Percentiles rank a stretch among this genome's conserved stretches.
These are phyloP conservation scores for Diceros bicornis DNA, from an alignment of 2,797 vertebrate species.

Conservation along the genomic window DNA sequence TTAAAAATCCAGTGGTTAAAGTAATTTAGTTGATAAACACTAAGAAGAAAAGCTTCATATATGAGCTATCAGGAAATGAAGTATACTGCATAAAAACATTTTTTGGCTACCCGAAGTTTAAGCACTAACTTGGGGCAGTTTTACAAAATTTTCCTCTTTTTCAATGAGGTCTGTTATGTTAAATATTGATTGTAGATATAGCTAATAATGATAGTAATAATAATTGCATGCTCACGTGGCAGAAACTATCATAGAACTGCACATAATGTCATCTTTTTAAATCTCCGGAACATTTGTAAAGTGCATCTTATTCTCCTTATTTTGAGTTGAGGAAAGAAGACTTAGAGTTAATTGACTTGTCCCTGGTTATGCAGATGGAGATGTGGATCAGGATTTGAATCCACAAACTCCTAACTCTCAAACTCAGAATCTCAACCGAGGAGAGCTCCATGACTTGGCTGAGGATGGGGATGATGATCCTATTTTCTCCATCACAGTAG, in stretches of 20 bases:
- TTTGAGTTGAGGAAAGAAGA: neutral
- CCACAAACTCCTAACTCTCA: neutral
- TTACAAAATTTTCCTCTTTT: conserved; percentile 12
- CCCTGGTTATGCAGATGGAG: neutral
- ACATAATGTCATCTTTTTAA: neutral
- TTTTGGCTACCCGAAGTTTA: neutral
- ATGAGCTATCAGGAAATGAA: neutral
- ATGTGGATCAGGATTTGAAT: neutral
- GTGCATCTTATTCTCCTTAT: neutral
- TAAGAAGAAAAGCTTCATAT: neutral
- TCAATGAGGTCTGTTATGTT: neutral
- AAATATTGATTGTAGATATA: conserved; percentile 24
- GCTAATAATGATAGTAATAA: neutral
- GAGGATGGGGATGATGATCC: neutral
- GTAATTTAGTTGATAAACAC: conserved; percentile 42
- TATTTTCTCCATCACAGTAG: neutral
- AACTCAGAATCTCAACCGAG: neutral
- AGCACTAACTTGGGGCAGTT: neutral
- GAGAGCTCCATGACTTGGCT: neutral
- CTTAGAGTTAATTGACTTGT: neutral
- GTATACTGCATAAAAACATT: neutral
- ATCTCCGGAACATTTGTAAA: neutral
- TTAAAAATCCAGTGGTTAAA: conserved; percentile 57
- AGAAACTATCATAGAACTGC: neutral
- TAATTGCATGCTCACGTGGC: neutral